Conservation (phyloP, 2,797 vertebrate species). For the Menidia menidia region DNA sequence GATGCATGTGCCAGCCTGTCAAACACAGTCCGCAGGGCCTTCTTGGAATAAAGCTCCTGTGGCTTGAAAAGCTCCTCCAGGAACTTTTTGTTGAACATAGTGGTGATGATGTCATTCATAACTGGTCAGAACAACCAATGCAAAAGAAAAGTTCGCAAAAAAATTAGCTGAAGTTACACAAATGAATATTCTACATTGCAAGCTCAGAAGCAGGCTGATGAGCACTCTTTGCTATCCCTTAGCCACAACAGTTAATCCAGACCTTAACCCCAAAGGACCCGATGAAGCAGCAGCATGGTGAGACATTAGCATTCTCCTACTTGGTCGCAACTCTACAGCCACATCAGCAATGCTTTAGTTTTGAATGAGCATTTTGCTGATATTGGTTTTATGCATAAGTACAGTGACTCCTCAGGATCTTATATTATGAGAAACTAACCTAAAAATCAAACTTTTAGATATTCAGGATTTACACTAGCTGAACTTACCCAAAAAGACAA, state of each 20-base stretch:
- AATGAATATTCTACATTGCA: background rate
- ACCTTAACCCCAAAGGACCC: constrained; percentile 31
- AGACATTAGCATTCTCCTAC: constrained; percentile 28
- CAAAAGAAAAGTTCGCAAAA: constrained; percentile 28
- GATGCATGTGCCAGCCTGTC: constrained; percentile 96
- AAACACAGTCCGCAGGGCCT: constrained; percentile 93
- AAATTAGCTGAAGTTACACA: constrained; percentile 18
- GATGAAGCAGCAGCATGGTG: constrained; percentile 60
- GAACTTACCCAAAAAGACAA: background rate
- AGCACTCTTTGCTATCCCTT: constrained; percentile 53
- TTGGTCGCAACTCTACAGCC: background rate
- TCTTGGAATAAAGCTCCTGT: constrained; percentile 98
- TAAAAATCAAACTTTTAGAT: background rate
- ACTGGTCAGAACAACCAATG: constrained; percentile 79
- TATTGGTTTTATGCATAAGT: background rate
- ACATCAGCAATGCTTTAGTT: background rate
- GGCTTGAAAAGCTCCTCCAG: constrained; percentile 97
- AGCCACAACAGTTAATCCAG: constrained; percentile 12
- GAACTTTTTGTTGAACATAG: constrained; percentile 98
- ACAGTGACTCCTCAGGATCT: background rate
- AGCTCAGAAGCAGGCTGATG: constrained; percentile 41
- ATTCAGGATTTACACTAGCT: background rate
- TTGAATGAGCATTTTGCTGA: background rate
- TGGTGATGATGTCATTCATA: constrained; percentile 98
- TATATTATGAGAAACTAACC: background rate